Conservation (phyloP, 2,888 invertebrate species). For the Metalampra italica region DNA sequence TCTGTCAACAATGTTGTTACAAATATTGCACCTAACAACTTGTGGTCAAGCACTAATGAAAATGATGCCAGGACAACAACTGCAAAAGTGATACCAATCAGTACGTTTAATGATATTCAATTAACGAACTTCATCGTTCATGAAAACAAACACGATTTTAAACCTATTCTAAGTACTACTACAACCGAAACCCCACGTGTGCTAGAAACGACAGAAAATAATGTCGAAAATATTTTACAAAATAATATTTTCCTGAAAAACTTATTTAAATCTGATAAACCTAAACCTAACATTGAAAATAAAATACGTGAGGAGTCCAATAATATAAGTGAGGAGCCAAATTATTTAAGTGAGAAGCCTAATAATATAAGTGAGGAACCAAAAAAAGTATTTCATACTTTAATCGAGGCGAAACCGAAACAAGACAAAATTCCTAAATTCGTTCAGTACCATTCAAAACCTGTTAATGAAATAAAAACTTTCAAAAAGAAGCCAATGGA, state of each 20-base stretch:
- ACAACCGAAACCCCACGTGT: constrained; percentile 20
- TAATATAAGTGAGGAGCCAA: constrained; percentile 8
- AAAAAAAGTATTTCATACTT: constrained; percentile 20
- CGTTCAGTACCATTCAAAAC: constrained; percentile 37
- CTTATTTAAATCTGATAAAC: constrained; percentile 32
- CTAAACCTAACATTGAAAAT: constrained; percentile 21
- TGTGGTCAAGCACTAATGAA: constrained; percentile 20
- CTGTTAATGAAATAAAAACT: constrained; percentile 40
- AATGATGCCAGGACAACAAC: constrained; percentile 23
- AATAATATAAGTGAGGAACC: constrained; percentile 12
- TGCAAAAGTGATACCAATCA: constrained; percentile 24
- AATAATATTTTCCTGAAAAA: constrained; percentile 62
- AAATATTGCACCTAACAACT: constrained; percentile 20
- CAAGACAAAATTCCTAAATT: constrained; percentile 44
- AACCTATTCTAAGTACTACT: constrained; percentile 26
- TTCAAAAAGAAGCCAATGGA: constrained; percentile 48
- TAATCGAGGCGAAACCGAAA: constrained; percentile 32
- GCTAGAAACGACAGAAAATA: constrained; percentile 24
- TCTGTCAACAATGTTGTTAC: constrained; percentile 16
- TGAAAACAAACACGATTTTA: constrained; percentile 36
- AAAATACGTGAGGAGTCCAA: constrained; percentile 15
- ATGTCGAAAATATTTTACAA: constrained; percentile 39
- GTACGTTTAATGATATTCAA: constrained; percentile 21
- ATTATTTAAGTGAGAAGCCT: constrained; percentile 10
- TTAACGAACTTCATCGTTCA: constrained; percentile 34